These are phyloP conservation scores for Ornithoptera priamus DNA, from an alignment of 2,888 invertebrate species.

Conservation along the genomic window DNA sequence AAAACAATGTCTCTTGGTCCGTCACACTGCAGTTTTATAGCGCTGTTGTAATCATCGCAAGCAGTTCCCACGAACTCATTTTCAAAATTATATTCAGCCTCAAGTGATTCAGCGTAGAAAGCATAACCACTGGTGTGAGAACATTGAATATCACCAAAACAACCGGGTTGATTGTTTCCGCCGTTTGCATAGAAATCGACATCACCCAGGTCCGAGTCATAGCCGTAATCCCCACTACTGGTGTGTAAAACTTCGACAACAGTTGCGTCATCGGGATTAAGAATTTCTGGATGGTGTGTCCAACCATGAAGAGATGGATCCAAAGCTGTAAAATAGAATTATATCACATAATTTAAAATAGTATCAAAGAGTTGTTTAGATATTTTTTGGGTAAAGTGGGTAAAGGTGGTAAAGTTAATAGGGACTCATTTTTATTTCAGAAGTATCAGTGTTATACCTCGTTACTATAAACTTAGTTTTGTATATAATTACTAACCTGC, in stretches of 20 bases:
- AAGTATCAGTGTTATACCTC: no score
- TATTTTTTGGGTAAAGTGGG: no score
- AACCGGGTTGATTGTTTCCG: conserved; percentile 57
- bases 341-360: background rate
- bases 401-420: no score
- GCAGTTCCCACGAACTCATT: conserved; percentile 56
- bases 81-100: conserved; percentile 39
- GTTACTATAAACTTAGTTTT: no score
- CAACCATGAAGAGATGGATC: conserved; percentile 70
- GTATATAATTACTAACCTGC: no score
- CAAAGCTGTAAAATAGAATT: conserved; percentile 42
- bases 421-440: no score
- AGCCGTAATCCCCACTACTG: conserved; percentile 57
- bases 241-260: conserved; percentile 69
- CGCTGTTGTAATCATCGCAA: conserved; percentile 54
- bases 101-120: conserved; percentile 64
- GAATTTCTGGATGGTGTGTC: conserved; percentile 59
- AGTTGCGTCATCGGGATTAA: conserved; percentile 52
- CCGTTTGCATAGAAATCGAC: conserved; percentile 71
- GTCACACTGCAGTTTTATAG: conserved; percentile 45
- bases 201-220: conserved; percentile 63
- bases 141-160: conserved; percentile 49
- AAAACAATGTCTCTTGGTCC: conserved; percentile 52
- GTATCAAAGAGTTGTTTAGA: background rate
- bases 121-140: conserved; percentile 54